Evolutionary conservation across 2,888 invertebrate species (phyloP), one percentile per base, ranked within the genome.

Genomic region (Malacosoma neustria): DNA sequence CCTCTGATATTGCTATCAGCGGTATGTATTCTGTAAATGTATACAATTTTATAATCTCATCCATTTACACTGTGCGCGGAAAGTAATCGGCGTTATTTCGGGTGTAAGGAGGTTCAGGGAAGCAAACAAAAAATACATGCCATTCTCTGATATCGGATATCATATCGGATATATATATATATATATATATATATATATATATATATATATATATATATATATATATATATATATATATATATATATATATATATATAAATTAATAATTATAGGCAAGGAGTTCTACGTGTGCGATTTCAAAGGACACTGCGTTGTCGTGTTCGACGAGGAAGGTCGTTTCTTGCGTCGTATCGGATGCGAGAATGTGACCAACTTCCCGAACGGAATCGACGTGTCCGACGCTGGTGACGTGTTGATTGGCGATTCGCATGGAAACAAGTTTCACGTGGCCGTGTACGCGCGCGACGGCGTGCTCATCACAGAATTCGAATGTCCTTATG

Each of bases 271-370:
- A 95, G 95, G 94, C 61, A 93, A 93, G 69, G 95, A 95, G 75
- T 97, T 95, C 75, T 98, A 95, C 81, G 96, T 98, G 42, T 98
- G 98, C 79, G 98, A 98, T 82, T 98, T 98, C 79, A 98, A 98
- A 82, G 98, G 97, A 36, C 98, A 98, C 84, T 97, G 97, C 77
- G 97, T 98, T 37, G 97, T 97, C 14, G 97, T 98, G 34, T 97
- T 97, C 74, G 95, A 93, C 69, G 96, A 97, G 70, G 94, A 95
- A 48, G 98, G 98, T 39, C 91, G 91, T 46, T 98, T 96, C 82
- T 85, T 96, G 62, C 93, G 97, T 52, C 93, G 96, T 54, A 98
- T 98, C 73, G 98, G 98, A 49, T 94, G 94, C 82, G 97, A 98
- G 82, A 96, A 93, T 72, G 91, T 98, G 56, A 98, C 98, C 59